Evolutionary conservation across 2,888 invertebrate species (phyloP).

Genomic region (Troides helena): DNA sequence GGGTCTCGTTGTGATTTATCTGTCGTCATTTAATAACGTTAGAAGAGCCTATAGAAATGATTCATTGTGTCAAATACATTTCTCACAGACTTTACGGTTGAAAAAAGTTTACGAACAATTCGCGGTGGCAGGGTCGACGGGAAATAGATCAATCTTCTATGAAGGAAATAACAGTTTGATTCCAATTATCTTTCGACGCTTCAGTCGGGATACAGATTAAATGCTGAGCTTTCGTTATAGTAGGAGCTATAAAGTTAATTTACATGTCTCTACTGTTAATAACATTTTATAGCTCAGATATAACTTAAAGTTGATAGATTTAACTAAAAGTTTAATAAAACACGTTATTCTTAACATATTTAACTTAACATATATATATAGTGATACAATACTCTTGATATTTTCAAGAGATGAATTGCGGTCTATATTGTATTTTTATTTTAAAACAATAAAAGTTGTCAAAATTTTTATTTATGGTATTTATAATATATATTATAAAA

Average conservation of each 20-base stretch:
- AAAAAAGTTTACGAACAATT: slow-evolving; percentile 39
- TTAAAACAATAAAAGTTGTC: too few species aligned
- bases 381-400: too few species aligned
- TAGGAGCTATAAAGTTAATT: not conserved
- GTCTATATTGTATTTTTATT: too few species aligned
- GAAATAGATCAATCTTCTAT: slow-evolving; percentile 66
- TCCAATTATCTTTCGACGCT: slow-evolving; percentile 56
- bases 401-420: too few species aligned
- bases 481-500: too few species aligned
- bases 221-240: slow-evolving; percentile 12
- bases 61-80: slow-evolving; percentile 28
- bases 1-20: slow-evolving; percentile 11
- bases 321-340: too few species aligned
- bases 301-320: too few species aligned
- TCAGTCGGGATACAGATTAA: slow-evolving; percentile 33
- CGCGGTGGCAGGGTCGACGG: slow-evolving; percentile 41
- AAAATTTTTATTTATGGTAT: too few species aligned
- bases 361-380: too few species aligned
- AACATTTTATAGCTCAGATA: too few species aligned
- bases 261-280: not conserved
- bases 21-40: slow-evolving; percentile 28
- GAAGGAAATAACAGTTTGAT: slow-evolving; percentile 61
- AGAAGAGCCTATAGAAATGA: slow-evolving; percentile 32
- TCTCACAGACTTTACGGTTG: slow-evolving; percentile 25
- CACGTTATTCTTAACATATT: too few species aligned